Conservation (phyloP, 2,888 invertebrate genomes). For the Artemia sinica region DNA sequence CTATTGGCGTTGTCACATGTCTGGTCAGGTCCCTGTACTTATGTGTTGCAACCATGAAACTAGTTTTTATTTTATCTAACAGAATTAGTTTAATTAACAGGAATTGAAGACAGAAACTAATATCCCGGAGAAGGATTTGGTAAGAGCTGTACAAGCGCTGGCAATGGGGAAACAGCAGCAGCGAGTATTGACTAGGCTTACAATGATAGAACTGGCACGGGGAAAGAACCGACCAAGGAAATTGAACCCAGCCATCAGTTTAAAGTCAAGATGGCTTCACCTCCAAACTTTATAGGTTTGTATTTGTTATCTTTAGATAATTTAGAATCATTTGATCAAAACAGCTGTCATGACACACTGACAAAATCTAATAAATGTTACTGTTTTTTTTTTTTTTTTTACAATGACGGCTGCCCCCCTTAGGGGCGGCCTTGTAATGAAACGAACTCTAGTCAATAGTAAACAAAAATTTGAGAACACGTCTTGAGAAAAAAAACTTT, state of each 20-base stretch:
- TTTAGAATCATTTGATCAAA: not conserved
- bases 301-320: slow-evolving; percentile 18
- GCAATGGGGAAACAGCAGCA: slow-evolving; percentile 96
- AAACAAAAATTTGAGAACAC: no score
- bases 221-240: slow-evolving; percentile 70
- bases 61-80: slow-evolving; percentile 14
- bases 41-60: slow-evolving; percentile 2
- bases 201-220: slow-evolving; percentile 37
- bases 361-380: not conserved
- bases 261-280: slow-evolving; percentile 94
- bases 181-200: slow-evolving; percentile 63
- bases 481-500: no score
- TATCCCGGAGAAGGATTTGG: slow-evolving; percentile 91
- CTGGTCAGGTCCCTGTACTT: not conserved
- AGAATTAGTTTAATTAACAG: slow-evolving; percentile 27
- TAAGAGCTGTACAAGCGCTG: slow-evolving; percentile 85
- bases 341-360: not conserved
- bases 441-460: no score
- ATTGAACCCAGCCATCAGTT: slow-evolving; percentile 83
- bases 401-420: not conserved
- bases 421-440: no score
- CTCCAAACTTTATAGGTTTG: slow-evolving; percentile 77
- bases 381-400: not conserved
- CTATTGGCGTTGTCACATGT: not conserved
- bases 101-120: slow-evolving; percentile 91